Evolutionary conservation across 2,113 vertebrate genomes (phyloP), one percentile per base, ranked within the genome.

Genomic region (Fulica atra): DNA sequence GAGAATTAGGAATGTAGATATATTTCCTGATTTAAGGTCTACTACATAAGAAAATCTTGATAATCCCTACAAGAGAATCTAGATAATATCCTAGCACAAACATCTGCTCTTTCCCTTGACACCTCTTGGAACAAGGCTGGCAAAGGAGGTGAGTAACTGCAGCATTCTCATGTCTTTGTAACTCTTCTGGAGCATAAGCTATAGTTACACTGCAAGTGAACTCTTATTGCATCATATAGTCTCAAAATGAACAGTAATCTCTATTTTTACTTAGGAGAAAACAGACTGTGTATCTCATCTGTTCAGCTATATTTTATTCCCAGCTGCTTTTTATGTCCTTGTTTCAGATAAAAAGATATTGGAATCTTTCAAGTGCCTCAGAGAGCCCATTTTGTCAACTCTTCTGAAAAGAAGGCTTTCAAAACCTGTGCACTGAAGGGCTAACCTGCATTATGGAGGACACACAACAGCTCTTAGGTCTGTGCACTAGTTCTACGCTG

Each of bases 221-320:
- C 89, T 46, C 93, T 88, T 72, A 65, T 36, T 79, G 92, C 81
- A 94, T 92, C 92, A 91, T 44, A 80, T 20, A 92, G 88, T 59
- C 95, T 91, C 93, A 86, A 97, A 96, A 97, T 96, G 94, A 96
- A 90, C 95, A 96, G 93, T 88, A 94, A 96, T 95, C 86, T 88
- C 93, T 97, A 95, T 96, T 96, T 95, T 95, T 93, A 88, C 93
- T 91, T 88, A 28, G 84, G 69, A 95, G 93, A 86, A 96, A 96
- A 97, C 78, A 94, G 93, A 97, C 88, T 91, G 93, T 63, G 65
- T 92, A 91, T 95, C 91, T 96, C 91, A 87, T 95, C 91, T 96
- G 95, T 81, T 95, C 92, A 86, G 87, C 89, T 96, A 91, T 94
- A 81, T 93, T 93, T 96, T 95, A 94, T 89, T 93, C 95, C 94